Conservation (phyloP, 2,888 invertebrate species). For the Amiota mariae region DNA sequence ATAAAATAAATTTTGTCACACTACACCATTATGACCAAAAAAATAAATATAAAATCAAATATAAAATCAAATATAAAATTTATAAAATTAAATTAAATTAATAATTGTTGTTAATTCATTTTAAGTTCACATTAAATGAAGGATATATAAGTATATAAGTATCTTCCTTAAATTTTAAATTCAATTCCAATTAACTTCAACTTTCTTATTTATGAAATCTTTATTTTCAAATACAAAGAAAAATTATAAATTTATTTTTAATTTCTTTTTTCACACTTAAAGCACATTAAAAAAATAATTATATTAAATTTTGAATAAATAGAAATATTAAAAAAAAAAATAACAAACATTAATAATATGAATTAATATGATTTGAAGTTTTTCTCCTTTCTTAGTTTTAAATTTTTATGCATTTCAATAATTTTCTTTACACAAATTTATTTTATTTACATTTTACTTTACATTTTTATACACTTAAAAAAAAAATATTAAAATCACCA, state of each 20-base stretch:
- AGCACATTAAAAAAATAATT: constrained; percentile 5
- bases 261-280: constrained; percentile 25
- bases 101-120: too few relatives aligned
- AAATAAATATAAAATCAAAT: too few relatives aligned
- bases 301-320: not conserved
- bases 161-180: not conserved
- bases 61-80: too few relatives aligned
- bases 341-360: not conserved
- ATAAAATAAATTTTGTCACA: too few relatives aligned
- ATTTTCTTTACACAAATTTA: not conserved
- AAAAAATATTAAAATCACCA: too few relatives aligned
- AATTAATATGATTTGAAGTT: not conserved
- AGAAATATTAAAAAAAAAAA: not conserved
- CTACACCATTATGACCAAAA: too few relatives aligned
- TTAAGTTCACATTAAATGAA: too few relatives aligned
- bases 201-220: not conserved
- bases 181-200: not conserved
- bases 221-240: not conserved
- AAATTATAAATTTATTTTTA: not conserved
- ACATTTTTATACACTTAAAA: too few relatives aligned
- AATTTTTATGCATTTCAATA: not conserved
- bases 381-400: not conserved
- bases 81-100: too few relatives aligned
- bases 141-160: not conserved
- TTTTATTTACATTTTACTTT: not conserved